These are phyloP conservation scores for Aurelia aurita DNA, from an alignment of 30 jellyfish, hydroid and myxozoan species.

Conservation along the genomic window DNA sequence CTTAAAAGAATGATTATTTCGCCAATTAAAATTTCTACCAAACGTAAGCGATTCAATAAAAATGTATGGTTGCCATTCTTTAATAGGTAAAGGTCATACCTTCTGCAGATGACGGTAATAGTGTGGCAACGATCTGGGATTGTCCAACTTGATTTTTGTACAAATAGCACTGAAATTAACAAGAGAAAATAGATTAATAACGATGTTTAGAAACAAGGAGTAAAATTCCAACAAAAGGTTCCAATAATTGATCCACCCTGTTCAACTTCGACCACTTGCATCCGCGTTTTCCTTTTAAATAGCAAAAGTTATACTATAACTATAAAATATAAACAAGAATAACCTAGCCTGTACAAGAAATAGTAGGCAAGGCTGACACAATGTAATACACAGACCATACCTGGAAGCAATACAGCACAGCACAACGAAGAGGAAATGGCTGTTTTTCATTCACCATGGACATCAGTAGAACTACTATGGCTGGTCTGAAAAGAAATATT, in stretches of 20 bases:
- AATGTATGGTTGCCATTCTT: background rate
- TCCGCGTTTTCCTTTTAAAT: background rate
- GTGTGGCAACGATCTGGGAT: conserved; percentile 86
- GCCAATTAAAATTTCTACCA: too few species aligned
- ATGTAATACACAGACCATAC: conserved; percentile 33
- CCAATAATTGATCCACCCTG: background rate
- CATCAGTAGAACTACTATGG: conserved; percentile 90
- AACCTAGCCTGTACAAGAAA: background rate
- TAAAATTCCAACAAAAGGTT: background rate
- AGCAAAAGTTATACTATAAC: background rate
- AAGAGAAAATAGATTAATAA: too few species aligned
- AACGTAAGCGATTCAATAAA: background rate
- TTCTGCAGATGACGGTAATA: conserved; percentile 95
- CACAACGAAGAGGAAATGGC: conserved; percentile 92
- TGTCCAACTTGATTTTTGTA: conserved; percentile 94
- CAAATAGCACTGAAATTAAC: conserved; percentile 77
- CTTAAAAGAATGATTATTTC: too few species aligned
- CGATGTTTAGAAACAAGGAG: too few species aligned
- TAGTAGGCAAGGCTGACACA: too few species aligned
- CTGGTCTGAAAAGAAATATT: conserved; percentile 62
- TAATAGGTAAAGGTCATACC: conserved; percentile 29
- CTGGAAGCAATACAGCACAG: conserved; percentile 97
- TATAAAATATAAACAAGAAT: background rate
- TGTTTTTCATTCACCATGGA: conserved; percentile 95
- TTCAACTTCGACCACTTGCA: background rate